Conservation (phyloP, 2,888 invertebrate genomes). For the Dichetophora obliterata region DNA sequence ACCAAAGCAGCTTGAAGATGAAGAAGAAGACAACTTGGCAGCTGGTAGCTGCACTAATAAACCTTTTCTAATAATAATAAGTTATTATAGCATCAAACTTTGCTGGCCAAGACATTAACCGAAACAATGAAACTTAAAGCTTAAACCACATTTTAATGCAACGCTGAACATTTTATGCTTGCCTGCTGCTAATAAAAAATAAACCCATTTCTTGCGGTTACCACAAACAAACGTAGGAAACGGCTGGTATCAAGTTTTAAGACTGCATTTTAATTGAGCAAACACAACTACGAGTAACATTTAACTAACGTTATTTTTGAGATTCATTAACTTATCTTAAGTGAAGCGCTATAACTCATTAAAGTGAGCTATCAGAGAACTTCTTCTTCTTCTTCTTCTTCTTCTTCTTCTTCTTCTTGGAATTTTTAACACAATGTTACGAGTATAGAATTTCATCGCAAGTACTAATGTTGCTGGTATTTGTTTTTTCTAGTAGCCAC, state of each 20-base stretch:
- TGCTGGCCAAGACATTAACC: not conserved
- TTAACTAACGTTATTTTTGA: not conserved
- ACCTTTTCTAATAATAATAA: constrained; percentile 20
- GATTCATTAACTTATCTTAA: not conserved
- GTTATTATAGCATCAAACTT: constrained; percentile 11
- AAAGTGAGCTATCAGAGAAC: not conserved
- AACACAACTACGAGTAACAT: not conserved
- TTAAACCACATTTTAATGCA: constrained; percentile 11
- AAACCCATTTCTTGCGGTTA: not conserved
- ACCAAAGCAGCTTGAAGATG: not conserved
- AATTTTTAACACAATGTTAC: not conserved
- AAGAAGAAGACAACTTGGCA: not conserved
- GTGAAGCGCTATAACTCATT: not conserved
- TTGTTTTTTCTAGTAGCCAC: not conserved
- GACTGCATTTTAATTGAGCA: constrained; percentile 11
- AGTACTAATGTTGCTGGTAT: not conserved
- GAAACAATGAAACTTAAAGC: constrained; percentile 11
- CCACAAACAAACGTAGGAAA: not conserved
- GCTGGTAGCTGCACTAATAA: constrained; percentile 21
- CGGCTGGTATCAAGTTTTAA: constrained; percentile 1
- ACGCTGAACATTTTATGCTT: constrained; percentile 22
- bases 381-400: too few species aligned
- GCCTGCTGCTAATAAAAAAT: not conserved
- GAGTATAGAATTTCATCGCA: not conserved
- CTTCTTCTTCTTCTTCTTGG: too few species aligned